Evolutionary conservation across 35 echinoderm and acorn worm species (phyloP).

Genomic region (Stichopus chloronotus): DNA sequence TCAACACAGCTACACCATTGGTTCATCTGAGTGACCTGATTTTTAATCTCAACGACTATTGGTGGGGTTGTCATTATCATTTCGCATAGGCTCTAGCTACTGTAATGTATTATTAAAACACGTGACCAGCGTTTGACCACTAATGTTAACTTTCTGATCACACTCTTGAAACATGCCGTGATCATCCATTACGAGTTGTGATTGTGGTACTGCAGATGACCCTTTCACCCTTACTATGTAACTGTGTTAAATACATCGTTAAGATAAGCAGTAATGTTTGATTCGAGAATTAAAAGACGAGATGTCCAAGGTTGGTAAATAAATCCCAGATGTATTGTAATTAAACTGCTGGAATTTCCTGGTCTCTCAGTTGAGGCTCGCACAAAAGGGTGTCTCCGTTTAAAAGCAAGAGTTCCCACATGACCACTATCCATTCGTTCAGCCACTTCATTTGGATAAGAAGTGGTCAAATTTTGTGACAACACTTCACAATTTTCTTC

Average conservation of each 20-base stretch:
- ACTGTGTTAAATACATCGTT: background rate
- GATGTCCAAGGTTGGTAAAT: background rate
- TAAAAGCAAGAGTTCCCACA: background rate
- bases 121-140: no score
- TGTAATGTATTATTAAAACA: no score
- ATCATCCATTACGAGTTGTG: no score
- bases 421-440: background rate
- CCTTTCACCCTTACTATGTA: background rate
- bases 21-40: no score
- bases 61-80: no score
- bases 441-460: background rate
- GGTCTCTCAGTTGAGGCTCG: background rate
- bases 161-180: no score
- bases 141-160: no score
- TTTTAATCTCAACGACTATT: no score
- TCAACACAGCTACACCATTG: no score
- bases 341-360: background rate
- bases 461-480: background rate
- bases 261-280: background rate
- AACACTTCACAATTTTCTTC: background rate
- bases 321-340: background rate
- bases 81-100: no score
- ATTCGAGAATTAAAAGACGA: background rate
- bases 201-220: no score
- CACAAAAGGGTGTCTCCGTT: background rate